Base-by-base conservation (phyloP, 2,888 invertebrate species). In the Drosophila meridionalis region DNA sequence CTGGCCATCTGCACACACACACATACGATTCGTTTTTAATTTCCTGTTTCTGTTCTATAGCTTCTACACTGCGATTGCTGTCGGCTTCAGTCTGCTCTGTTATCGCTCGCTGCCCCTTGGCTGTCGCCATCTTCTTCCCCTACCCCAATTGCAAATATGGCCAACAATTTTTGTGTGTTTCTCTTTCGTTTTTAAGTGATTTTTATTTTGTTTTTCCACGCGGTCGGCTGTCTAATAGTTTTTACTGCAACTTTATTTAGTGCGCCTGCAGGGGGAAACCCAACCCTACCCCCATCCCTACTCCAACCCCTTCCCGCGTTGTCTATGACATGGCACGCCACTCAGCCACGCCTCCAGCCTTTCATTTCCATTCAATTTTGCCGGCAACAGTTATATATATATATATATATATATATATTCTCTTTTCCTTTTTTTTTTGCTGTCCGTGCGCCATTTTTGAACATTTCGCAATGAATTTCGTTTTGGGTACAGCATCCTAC, bases 391-490 rank as follows among this genome's bases (percentile, higher is more conserved):
- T 68, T 52, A 20, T 52, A 52, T 34, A 26, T 11, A 20, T 9
- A n/a, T 52, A 20, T 52, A 52, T 34, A 26, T 11, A 20, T 9
- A n/a, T 32, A 14, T 50, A 7, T 50, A 30, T 43, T 43, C 2
- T 34, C 34, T 34, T 0, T 34, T 34, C 6, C 9, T 43, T 55
- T 42, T 48, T 67, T 12, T 34, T 52, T 36, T 47, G 30, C 45
- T 62, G 59, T 71, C 48, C 65, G 48, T 58, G 28, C 60, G 55
- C 76, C 69, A 80, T 86, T 86, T 89, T 85, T 75, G 68, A 69
- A 73, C 80, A 87, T 82, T 83, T 79, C 68, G 84, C 89, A 82
- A 87, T 89, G 89, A 79, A 85, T 85, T 85, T 84, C 67, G 80
- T 69, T 69, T 69, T 32, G 66, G 66, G 55, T 30, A 47, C 64